These are phyloP conservation scores for Cyanoramphus novaezelandiae DNA, from an alignment of 2,113 vertebrate species.

Conservation along the genomic window DNA sequence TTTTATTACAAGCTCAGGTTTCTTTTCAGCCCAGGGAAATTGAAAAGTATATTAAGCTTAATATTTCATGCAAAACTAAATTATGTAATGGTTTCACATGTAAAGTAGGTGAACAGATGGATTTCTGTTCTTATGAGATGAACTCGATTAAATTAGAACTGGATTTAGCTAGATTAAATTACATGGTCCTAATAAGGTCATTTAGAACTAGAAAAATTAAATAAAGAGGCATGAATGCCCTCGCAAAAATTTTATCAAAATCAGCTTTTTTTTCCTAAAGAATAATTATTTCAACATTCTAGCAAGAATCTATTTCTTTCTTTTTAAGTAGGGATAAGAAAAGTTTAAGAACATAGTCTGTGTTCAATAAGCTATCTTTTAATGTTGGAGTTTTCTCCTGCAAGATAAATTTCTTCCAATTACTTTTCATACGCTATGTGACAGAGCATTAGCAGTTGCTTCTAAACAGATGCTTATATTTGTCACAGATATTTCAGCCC, in stretches of 20 bases:
- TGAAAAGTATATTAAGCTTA: not conserved
- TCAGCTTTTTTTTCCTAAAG: not conserved
- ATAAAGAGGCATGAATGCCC: not conserved
- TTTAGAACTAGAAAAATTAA: not conserved
- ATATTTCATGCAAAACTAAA: not conserved
- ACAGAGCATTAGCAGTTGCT: not conserved
- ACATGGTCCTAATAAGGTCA: not conserved
- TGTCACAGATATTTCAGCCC: not conserved
- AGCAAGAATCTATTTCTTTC: not conserved
- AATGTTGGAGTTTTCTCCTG: not conserved
- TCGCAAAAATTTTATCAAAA: not conserved
- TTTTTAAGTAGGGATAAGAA: not conserved
- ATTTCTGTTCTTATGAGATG: not conserved
- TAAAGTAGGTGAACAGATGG: constrained; percentile 47
- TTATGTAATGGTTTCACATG: not conserved
- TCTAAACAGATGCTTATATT: not conserved
- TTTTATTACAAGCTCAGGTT: not conserved
- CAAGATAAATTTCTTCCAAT: not conserved
- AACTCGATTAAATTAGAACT: not conserved
- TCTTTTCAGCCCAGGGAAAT: not conserved
- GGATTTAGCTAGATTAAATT: constrained; percentile 4
- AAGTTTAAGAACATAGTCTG: not conserved
- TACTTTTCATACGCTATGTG: accelerated
- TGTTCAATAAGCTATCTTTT: not conserved
- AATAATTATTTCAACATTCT: not conserved